Base-by-base conservation (phyloP, 2,888 invertebrate species). In the Pasiphila rectangulata region DNA sequence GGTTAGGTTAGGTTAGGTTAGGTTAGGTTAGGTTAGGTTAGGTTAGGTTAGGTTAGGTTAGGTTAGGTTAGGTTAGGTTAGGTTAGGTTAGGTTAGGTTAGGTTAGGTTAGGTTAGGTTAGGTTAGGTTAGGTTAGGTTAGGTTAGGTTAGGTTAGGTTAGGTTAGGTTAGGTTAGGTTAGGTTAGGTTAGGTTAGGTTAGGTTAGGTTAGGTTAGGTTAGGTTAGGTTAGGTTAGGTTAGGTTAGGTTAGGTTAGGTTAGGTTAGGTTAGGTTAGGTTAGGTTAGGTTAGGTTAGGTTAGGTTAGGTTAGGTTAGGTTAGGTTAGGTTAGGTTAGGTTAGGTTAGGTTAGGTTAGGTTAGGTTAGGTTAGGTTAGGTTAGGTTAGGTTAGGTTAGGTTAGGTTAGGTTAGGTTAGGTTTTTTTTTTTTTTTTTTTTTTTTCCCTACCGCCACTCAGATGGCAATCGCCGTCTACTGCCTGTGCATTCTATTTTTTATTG, bases 231-330 rank as follows among this genome's bases (percentile, higher is more conserved):
- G n/a, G n/a, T n/a, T 41, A 32, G 21, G 32, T 27, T 39, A 25
- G 41, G 32, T 32, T 30, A 30, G 41, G n/a, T n/a, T n/a, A n/a
- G n/a, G n/a, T n/a, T 30, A 12, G 19, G 23, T 23, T 23, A 23
- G 23, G 23, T 23, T 23, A 23, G 23, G n/a, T n/a, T n/a, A n/a
- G n/a, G n/a, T n/a, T 23, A 7, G 57, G 59, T 57, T 59, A 59
- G 57, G 56, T 57, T 59, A 56, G 46, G n/a, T n/a, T n/a, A n/a
- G n/a, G n/a, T n/a, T 50, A 44, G 50, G 51, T 47, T 51, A 54
- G 23, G 23, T 23, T 23, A 23, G 23, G 59, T 57, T 59, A 59
- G 57, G 56, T 56, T 57, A 57, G 46, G 45, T 19, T 25, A 15
- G 20, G 27, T 19, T 50, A 44, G 47, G 51, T 46, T 48, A 54